Conservation (phyloP, 2,888 invertebrate species). For the Macrophya alboannulata region DNA sequence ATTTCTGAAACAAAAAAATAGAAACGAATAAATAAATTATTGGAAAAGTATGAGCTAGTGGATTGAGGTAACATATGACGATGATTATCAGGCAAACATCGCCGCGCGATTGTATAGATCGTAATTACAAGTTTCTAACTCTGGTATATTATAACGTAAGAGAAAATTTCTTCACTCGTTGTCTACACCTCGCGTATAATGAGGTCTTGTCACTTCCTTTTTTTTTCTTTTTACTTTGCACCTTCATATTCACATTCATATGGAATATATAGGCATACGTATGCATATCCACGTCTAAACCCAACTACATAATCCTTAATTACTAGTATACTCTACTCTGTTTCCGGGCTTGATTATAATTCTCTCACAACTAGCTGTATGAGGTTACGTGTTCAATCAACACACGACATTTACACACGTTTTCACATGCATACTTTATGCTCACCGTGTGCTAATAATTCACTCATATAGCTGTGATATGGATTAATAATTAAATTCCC, state of each 20-base stretch:
- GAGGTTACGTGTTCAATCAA: constrained; percentile 15
- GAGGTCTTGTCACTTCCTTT: constrained; percentile 23
- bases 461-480: too few species aligned
- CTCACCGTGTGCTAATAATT: too few species aligned
- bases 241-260: constrained; percentile 10
- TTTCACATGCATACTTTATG: too few species aligned
- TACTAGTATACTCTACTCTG: neutral
- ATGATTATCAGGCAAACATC: constrained; percentile 20
- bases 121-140: constrained; percentile 15
- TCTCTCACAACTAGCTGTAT: neutral
- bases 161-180: constrained; percentile 46
- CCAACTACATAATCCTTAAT: neutral
- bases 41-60: neutral
- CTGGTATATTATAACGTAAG: constrained; percentile 7
- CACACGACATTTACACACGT: neutral
- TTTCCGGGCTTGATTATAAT: constrained; percentile 27
- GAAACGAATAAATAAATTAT: neutral
- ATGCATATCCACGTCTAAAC: neutral
- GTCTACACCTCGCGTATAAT: constrained; percentile 44
- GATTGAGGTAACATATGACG: neutral
- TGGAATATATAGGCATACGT: too few species aligned
- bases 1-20: constrained; percentile 82
- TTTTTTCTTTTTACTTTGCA: neutral
- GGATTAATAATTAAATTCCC: too few species aligned
- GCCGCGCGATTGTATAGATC: constrained; percentile 13